These are phyloP conservation scores for Tinea pellionella DNA, from an alignment of 2,888 invertebrate species.

Conservation along the genomic window DNA sequence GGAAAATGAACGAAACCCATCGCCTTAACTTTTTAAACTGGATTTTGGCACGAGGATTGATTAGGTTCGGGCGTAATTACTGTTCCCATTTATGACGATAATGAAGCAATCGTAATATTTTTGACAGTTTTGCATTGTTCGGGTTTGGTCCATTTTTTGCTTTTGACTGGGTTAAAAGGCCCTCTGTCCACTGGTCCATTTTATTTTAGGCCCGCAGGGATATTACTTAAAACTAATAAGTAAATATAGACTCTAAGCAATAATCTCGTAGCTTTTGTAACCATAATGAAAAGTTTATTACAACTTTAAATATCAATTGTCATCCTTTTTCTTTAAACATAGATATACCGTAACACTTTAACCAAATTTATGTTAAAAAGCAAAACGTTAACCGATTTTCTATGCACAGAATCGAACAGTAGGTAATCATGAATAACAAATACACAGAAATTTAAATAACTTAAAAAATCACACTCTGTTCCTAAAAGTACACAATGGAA, in stretches of 20 bases:
- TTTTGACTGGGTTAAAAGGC: too few species aligned
- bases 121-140: not conserved
- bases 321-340: too few species aligned
- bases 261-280: too few species aligned
- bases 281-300: too few species aligned
- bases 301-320: too few species aligned
- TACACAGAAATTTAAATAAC: not conserved
- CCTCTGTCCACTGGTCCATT: too few species aligned
- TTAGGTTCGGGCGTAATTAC: constrained; percentile 28
- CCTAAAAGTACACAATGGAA: not conserved
- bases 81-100: constrained; percentile 15
- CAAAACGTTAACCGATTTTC: not conserved
- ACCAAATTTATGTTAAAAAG: not conserved
- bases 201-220: too few species aligned
- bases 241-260: too few species aligned
- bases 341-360: not conserved
- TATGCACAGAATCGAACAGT: not conserved
- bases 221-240: too few species aligned
- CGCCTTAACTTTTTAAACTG: constrained; percentile 18
- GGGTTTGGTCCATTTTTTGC: too few species aligned
- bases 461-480: not conserved
- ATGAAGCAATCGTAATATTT: constrained; percentile 2
- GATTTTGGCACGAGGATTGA: constrained; percentile 46
- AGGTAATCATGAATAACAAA: not conserved
- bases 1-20: too few species aligned